Conservation (phyloP, 2,888 invertebrate species). For the Theristus sp. region DNA sequence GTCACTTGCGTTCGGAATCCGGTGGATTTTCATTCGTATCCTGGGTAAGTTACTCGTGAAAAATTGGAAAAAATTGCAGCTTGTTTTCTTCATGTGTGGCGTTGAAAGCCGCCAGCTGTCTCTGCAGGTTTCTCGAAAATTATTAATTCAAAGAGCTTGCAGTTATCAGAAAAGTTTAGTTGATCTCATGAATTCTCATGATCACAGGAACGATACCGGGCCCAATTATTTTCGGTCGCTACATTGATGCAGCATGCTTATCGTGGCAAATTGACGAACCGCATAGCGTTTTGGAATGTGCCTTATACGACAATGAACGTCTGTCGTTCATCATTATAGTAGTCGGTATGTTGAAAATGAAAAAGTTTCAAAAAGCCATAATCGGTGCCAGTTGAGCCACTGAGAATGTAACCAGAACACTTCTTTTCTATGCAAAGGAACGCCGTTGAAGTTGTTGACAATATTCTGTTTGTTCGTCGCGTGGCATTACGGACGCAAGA, state of each 20-base stretch:
- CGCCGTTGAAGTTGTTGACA: not conserved
- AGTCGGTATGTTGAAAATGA: not conserved
- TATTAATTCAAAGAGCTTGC: no score
- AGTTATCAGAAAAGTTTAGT: no score
- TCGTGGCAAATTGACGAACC: conserved; percentile 1
- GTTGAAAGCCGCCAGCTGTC: no score
- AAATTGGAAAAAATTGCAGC: not conserved
- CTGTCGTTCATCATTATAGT: not conserved
- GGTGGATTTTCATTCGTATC: not conserved
- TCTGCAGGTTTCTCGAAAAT: no score
- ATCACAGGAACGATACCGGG: conserved; percentile 8
- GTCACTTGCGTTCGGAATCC: not conserved
- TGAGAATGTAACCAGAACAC: no score
- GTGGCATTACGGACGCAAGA: not conserved
- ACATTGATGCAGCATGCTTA: conserved; percentile 4
- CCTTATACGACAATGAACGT: not conserved
- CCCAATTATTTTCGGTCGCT: conserved; percentile 4
- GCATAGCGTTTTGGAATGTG: not conserved
- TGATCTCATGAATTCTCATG: no score
- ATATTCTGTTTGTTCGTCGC: not conserved
- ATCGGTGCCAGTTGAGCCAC: no score
- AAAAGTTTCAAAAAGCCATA: no score
- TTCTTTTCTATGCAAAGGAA: not conserved
- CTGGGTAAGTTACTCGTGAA: not conserved
- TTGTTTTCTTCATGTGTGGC: not conserved